Evolutionary conservation across 2,797 vertebrate species (phyloP), one percentile per base, ranked within the genome.

Genomic region (Ciconia nigra): DNA sequence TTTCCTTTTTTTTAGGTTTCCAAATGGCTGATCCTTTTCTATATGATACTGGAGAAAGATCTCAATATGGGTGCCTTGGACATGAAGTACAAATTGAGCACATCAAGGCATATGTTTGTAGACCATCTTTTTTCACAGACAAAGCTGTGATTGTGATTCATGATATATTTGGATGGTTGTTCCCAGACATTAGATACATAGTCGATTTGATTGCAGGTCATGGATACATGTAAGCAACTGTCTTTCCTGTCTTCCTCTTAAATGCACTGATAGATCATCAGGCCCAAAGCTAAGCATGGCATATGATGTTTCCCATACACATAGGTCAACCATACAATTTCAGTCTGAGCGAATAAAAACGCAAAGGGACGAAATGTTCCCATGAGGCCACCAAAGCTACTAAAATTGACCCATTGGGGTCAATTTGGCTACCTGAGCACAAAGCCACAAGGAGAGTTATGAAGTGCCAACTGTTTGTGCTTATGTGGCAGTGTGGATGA

Each of bases 181-280:
- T 99, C 58, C 98, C 99, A 88, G 99, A 99, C 83, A 99, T 98
- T 11, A 98, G 99, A 99, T 99, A 99, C 67, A 99, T 99, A 91
- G 98, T 98, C 0, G 99, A 99, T 92, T 98, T 99, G 98, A 96
- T 99, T 58, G 98, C 99, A 26, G 88, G 98, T 44, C 98, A 99
- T n/a, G 99, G 99, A 98, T 99, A 99, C 95, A 98, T 97, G 99
- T 99, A 97, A 69, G 98, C 82, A 86, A 46, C 16, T 66, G 29
- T 42, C 39, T 57, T 72, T 94, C 28, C 6, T 82, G 3, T 72
- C 42, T 83, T 92, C n/a, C 52, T 72, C 29, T 88, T 63, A 63
- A 83, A 71, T 13, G 15, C 33, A 18, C 8, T 21, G 11, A 31
- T 15, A 74, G 39, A 24, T 44, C 42, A 54, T 11, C 21, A 73